These are phyloP conservation scores for Tangara arthus DNA, from an alignment of 2,797 vertebrate species.

Conservation along the genomic window DNA sequence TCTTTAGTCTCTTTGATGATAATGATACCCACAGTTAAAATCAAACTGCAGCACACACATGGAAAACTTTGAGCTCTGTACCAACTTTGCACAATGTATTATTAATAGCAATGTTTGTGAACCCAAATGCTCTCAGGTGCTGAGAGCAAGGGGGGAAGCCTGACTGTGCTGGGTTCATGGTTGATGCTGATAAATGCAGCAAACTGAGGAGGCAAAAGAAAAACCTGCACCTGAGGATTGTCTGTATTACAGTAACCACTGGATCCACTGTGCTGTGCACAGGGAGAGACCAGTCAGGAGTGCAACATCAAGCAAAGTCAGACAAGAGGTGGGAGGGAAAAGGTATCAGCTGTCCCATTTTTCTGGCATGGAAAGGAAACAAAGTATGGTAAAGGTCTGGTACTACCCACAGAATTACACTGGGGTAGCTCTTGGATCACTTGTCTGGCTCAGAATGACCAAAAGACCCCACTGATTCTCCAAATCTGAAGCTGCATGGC, in stretches of 20 bases:
- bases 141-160: slow-evolving; percentile 39
- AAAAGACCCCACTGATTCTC: not conserved
- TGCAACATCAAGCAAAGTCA: not conserved
- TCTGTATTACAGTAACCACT: not conserved
- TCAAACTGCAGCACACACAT: slow-evolving; percentile 26
- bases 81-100: slow-evolving; percentile 42
- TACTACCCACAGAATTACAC: not conserved
- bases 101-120: slow-evolving; percentile 35
- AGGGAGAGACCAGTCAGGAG: not conserved
- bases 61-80: slow-evolving; percentile 49
- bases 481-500: not conserved
- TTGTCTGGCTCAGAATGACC: not conserved
- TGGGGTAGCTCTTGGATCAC: not conserved
- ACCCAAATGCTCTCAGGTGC: slow-evolving; percentile 5
- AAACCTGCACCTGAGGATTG: not conserved
- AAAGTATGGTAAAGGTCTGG: not conserved
- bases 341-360: not conserved
- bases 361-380: not conserved
- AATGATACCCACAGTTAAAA: slow-evolving; percentile 67
- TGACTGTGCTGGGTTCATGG: not conserved
- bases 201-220: not conserved
- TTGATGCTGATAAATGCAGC: not conserved
- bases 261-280: not conserved
- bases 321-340: not conserved
- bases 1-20: slow-evolving; percentile 63